A percentile compares a stretch with the other conserved stretches of the same genome.
These are phyloP conservation scores for Oenanthe oenanthe DNA, from an alignment of 2,113 vertebrate genomes.

Conservation along the genomic window DNA sequence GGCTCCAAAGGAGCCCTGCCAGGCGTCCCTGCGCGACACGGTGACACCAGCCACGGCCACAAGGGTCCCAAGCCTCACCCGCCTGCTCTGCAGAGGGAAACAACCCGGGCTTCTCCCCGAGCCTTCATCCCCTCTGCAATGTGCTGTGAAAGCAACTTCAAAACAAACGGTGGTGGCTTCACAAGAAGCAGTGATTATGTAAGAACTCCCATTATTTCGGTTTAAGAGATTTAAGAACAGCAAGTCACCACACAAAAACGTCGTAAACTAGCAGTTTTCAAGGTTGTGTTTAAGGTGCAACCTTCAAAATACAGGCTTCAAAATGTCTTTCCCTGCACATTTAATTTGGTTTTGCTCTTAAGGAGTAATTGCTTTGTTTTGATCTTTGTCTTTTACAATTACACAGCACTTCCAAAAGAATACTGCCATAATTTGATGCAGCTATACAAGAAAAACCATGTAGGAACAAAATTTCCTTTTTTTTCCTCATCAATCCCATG, in stretches of 20 bases:
- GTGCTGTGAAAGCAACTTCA: background rate
- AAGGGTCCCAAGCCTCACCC: accelerated
- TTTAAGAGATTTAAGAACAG: background rate
- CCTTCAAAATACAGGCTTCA: background rate
- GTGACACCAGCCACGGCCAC: background rate
- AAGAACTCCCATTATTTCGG: background rate
- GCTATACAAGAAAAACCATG: background rate
- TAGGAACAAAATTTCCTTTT: background rate
- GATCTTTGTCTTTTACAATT: background rate
- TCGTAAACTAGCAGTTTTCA: background rate
- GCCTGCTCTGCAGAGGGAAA: accelerated
- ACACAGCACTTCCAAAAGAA: background rate
- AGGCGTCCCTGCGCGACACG: background rate
- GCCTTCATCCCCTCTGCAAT: background rate
- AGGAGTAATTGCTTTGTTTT: background rate
- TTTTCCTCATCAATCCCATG: background rate
- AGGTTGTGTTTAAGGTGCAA: background rate
- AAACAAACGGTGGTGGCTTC: background rate
- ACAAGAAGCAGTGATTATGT: background rate
- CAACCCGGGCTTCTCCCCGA: accelerated
- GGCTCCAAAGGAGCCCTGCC: background rate
- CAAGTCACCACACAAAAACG: background rate
- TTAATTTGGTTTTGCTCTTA: background rate
- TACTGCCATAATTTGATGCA: background rate
- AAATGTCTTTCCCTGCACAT: background rate